phyloP scores from a whole-genome alignment of 2,888 invertebrate species.

The Pristionchus arcanus region DNA sequence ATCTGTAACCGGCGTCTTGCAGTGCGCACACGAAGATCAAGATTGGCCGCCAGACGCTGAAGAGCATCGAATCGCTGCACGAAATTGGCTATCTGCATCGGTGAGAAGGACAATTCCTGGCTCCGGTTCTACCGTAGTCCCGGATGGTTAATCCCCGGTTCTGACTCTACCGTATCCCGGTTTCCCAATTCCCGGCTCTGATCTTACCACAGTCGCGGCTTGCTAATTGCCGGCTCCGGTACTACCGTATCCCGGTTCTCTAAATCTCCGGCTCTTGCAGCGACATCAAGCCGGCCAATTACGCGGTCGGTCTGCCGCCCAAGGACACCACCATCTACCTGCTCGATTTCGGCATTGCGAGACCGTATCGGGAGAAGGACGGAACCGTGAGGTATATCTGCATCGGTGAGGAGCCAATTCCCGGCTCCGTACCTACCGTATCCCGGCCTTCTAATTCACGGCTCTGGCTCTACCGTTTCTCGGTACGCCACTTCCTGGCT shows the following conservation, averaged over 20 bases:
- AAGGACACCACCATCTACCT: background rate
- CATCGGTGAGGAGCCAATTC: background rate
- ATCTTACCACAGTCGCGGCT: background rate
- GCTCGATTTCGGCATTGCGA: slow-evolving; percentile 35
- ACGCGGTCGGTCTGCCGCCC: slow-evolving; percentile 33
- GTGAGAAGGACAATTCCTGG: background rate
- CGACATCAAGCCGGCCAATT: slow-evolving; percentile 38
- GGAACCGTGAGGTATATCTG: background rate
- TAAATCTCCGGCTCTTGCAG: background rate
- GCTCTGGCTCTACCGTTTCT: too few species aligned
- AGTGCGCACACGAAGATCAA: slow-evolving; percentile 16
- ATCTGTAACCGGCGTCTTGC: background rate
- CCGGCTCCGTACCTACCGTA: too few species aligned
- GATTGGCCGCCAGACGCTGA: slow-evolving; percentile 7
- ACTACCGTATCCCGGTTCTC: background rate
- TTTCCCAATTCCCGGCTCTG: background rate
- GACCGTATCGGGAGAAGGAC: background rate
- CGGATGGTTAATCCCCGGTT: background rate
- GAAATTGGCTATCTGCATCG: slow-evolving; percentile 2
- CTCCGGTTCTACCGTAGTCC: background rate
- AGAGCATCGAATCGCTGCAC: slow-evolving; percentile 28
- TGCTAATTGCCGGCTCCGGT: background rate
- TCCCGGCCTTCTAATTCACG: too few species aligned
- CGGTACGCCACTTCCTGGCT: too few species aligned
- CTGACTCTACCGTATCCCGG: background rate